These are phyloP conservation scores for Parus major DNA, from an alignment of 2,113 vertebrate genomes.

Conservation along the genomic window DNA sequence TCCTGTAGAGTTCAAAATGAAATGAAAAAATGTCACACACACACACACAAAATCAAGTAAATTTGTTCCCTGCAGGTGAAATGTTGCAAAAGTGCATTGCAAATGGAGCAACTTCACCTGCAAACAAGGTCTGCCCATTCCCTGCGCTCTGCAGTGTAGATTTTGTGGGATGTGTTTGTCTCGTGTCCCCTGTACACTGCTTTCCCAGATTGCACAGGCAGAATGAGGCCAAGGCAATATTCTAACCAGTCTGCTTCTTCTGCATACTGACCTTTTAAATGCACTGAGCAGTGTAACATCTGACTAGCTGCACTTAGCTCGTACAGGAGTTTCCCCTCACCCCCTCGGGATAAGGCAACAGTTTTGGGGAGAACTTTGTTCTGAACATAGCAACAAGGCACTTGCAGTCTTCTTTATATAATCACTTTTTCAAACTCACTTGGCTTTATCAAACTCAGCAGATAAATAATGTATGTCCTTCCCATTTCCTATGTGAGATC, in stretches of 20 bases:
- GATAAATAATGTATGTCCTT: slow-evolving; percentile 46
- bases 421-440: background rate
- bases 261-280: background rate
- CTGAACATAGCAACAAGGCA: background rate
- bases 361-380: background rate
- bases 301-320: background rate
- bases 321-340: background rate
- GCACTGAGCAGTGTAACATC: background rate
- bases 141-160: background rate
- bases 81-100: background rate
- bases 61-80: background rate
- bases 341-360: background rate
- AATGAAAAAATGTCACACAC: background rate
- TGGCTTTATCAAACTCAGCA: slow-evolving; percentile 17
- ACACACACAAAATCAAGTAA: background rate
- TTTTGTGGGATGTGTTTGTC: background rate
- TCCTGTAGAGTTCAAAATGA: background rate
- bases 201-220: background rate
- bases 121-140: background rate
- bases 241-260: background rate
- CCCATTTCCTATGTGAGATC: slow-evolving; percentile 34
- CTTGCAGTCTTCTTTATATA: background rate
- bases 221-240: background rate
- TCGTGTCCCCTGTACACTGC: background rate
- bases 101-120: background rate